Evolutionary conservation across 2,113 vertebrate species (phyloP), one percentile per base, ranked within the genome.

Genomic region (Macaca mulatta): DNA sequence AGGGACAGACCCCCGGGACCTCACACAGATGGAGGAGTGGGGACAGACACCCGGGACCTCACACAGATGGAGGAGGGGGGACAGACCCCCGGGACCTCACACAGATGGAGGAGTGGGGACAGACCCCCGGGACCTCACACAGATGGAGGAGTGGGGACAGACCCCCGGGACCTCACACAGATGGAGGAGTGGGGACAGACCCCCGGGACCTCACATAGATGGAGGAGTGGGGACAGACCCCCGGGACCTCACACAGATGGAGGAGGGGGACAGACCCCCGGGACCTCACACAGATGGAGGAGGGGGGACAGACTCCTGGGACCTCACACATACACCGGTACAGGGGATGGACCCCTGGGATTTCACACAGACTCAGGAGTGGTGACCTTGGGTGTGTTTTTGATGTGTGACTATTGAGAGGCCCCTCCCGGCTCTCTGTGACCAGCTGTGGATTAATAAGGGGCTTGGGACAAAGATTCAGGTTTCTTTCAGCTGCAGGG

Each of bases 141-240:
- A 30, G 61, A 67, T 25, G 23, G 23, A 59, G 57, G 57, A 59
- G 45, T 8, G 2, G 59, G 25, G 59, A 27, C 59, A 10, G 77
- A 23, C 35, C 23, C 18, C 45, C 3, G 0, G 64, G 13, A 35
- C 5, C 50, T 12, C 9, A 13, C 0, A 2, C 9, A 52, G 22
- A 3, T 59, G 8, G 9, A 59, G 23, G 57, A 59, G 57, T n/a
- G 38, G 38, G 38, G 38, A 38, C 38, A 57, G 55, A 57, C 7
- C 55, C 40, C 38, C 2, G 1, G 5, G 8, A 7, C 38, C 5
- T 2, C 72, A 75, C 72, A 75, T 2, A 59, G 18, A 35, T 43
- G 5, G 8, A 2, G 40, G 9, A 59, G 8, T n/a, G 50, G 57
- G 22, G 57, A 25, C 57, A 25, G 75, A 22, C 10, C 64, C 25